Evolutionary conservation across 35 echinoderm and acorn worm genomes (phyloP), one percentile per base, ranked within the genome.

Genomic region (Ptychodera flava): DNA sequence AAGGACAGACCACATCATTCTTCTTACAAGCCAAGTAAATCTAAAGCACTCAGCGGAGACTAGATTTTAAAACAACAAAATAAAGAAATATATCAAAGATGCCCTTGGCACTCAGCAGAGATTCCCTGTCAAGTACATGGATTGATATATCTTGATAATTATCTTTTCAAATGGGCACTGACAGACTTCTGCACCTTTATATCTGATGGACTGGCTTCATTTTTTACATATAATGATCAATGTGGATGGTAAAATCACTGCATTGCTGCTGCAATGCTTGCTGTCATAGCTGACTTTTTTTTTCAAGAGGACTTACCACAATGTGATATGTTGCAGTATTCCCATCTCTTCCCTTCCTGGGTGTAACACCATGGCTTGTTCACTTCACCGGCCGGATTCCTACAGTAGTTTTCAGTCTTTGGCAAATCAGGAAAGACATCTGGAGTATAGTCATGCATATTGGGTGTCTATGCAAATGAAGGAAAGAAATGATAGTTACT

Each of bases 361-460:
- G 89, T 79, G 53, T 88, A 94, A 82, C 92, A 94, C 85, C 92
- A 90, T 1, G 89, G 92, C 64, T 82, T 78, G 1, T 78, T 15
- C 14, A 83, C 35, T 38, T 76, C 30, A 16, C 85, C 92, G 31
- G 82, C 89, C 29, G 92, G 92, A 33, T 94, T 94, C 1, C 92
- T 33, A 75, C 92, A 94, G 36, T 79, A 85, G 37, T 94, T 94
- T 31, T 78, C 84, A 36, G 89, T 82, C 82, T 91, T 88, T 29
- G 1, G 16, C 16, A 94, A 45, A 81, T 91, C 85, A 35, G 89
- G 89, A 80, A 83, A 91, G 14, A 91, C 86, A 28, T 29, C 78
- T 15, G 31, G 37, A 77, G 36, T 90, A 34, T 78, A 77, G 76
- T 31, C 78, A 36, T n/a, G n/a, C n/a, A n/a, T n/a, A n/a, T n/a